These are phyloP conservation scores for Atta colombica DNA, from an alignment of 1,140 invertebrate genomes.

Conservation along the genomic window DNA sequence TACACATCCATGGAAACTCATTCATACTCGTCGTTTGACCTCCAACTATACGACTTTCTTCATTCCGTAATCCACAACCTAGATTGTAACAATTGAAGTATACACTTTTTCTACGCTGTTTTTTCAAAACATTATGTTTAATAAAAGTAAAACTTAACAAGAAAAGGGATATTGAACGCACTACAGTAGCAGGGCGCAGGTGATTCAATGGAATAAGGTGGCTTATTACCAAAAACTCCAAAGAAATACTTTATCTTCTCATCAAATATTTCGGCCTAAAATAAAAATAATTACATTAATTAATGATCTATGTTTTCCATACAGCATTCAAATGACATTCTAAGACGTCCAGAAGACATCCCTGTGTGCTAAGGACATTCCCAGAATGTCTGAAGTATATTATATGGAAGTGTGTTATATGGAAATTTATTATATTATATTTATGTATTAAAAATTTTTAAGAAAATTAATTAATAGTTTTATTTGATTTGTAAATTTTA, in stretches of 20 bases:
- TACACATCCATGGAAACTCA: conserved; percentile 94
- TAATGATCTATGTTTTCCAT: not conserved
- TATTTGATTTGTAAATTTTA: not conserved
- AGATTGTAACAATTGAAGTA: conserved; percentile 63
- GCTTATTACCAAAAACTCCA: conserved; percentile 82
- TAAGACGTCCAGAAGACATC: too few species aligned
- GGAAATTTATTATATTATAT: too few species aligned
- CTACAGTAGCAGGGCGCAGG: conserved; percentile 81
- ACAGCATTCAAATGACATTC: too few species aligned
- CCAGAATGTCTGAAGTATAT: too few species aligned
- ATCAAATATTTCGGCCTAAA: conserved; percentile 59
- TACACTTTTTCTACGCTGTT: not conserved
- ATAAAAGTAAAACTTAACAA: conserved; percentile 15
- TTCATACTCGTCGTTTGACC: conserved; percentile 90
- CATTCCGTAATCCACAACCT: conserved; percentile 93
- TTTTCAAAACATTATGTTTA: not conserved
- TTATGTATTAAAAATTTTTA: not conserved
- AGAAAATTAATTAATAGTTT: not conserved
- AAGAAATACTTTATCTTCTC: conserved; percentile 81
- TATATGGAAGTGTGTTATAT: too few species aligned
- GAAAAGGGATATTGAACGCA: conserved; percentile 67
- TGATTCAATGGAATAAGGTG: conserved; percentile 66
- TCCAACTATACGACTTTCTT: conserved; percentile 92
- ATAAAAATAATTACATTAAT: conserved; percentile 20
- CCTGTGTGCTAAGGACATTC: too few species aligned